These are phyloP conservation scores for Megastigmus dorsalis DNA, from an alignment of 2,888 invertebrate species.

Conservation along the genomic window DNA sequence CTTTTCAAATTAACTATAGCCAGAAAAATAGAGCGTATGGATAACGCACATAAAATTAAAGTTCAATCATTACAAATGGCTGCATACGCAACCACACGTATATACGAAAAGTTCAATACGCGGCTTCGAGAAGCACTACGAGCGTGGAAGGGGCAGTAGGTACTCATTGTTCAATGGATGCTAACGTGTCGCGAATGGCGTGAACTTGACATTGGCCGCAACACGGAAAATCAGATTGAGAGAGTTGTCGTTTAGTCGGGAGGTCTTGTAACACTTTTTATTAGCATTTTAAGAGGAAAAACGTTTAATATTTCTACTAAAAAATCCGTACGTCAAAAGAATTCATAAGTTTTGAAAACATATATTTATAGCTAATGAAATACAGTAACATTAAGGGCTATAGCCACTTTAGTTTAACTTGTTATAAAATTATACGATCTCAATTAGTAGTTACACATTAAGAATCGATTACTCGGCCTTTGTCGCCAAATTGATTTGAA, in stretches of 20 bases:
- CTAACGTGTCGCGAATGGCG: background rate
- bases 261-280: background rate
- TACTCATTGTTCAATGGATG: background rate
- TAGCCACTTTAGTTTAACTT: background rate
- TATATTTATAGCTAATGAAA: no score
- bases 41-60: no score
- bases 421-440: background rate
- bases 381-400: background rate
- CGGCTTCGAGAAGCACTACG: background rate
- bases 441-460: background rate
- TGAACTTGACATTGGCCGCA: slow-evolving; percentile 46
- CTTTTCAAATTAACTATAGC: no score
- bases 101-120: no score
- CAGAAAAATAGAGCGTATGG: no score
- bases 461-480: background rate
- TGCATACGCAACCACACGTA: no score
- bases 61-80: no score
- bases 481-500: background rate
- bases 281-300: no score
- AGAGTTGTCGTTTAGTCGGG: background rate
- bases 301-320: no score
- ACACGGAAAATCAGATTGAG: background rate
- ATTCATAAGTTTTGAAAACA: no score
- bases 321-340: background rate
- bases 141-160: slow-evolving; percentile 4